phyloP scores from a whole-genome alignment of 2,113 vertebrate species.

The Penelope pileata region DNA sequence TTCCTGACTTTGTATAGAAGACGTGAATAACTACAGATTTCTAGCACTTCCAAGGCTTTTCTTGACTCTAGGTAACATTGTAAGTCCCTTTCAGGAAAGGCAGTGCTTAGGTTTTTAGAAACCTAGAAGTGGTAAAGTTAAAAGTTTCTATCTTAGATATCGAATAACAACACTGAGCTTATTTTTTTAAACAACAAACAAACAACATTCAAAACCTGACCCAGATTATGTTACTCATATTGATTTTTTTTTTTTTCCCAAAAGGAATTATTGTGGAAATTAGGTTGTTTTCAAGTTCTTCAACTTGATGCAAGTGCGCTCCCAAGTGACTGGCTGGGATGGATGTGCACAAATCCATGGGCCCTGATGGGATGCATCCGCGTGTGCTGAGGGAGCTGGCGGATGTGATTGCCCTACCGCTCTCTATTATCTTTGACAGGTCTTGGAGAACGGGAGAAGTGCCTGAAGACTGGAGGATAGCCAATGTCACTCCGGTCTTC shows the following conservation, averaged over 20 bases:
- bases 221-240: background rate
- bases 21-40: background rate
- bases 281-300: background rate
- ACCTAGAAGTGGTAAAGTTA: rapidly evolving
- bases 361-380: no score
- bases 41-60: background rate
- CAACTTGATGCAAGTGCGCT: background rate
- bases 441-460: no score
- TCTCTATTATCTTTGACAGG: no score
- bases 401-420: no score
- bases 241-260: background rate
- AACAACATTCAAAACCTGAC: background rate
- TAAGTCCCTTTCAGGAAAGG: background rate
- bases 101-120: background rate
- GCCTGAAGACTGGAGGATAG: no score
- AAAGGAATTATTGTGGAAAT: background rate
- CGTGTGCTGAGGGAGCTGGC: no score
- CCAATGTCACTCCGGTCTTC: no score
- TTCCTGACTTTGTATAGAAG: background rate
- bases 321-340: no score
- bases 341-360: no score
- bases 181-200: background rate
- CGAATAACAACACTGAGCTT: background rate
- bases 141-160: background rate
- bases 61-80: background rate